phyloP scores from a whole-genome alignment of 2,888 invertebrate species.

The Calephelis perditalis region DNA sequence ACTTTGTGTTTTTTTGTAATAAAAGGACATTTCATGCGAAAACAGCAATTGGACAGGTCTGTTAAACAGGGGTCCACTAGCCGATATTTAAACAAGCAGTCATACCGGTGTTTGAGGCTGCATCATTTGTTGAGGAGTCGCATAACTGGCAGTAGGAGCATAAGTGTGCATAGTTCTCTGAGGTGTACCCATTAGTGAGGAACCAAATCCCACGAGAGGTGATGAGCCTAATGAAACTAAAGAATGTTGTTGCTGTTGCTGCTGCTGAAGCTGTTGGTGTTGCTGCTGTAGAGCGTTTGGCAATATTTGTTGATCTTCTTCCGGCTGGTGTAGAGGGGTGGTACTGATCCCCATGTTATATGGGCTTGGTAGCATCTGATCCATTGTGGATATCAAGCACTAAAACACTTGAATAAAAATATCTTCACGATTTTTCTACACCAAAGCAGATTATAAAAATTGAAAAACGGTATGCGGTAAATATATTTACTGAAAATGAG shows the following conservation, averaged over 20 bases:
- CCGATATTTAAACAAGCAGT: constrained; percentile 19
- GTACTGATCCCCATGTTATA: constrained; percentile 94
- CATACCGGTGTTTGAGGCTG: constrained; percentile 93
- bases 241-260: constrained; percentile 69
- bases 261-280: constrained; percentile 85
- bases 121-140: constrained; percentile 91
- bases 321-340: constrained; percentile 92
- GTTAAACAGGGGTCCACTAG: too few species aligned
- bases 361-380: constrained; percentile 94
- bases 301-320: constrained; percentile 93
- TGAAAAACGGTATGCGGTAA: too few species aligned
- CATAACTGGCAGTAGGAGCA: constrained; percentile 85
- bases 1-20: too few species aligned
- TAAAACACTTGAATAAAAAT: neutral
- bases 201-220: constrained; percentile 79
- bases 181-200: constrained; percentile 81
- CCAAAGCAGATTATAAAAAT: too few species aligned
- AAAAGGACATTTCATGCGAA: too few species aligned
- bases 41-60: too few species aligned
- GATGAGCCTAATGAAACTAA: constrained; percentile 78
- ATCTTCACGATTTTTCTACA: constrained; percentile 2
- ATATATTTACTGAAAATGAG: too few species aligned
- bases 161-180: constrained; percentile 87
- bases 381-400: constrained; percentile 73
- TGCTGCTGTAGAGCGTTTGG: constrained; percentile 91